Evolutionary conservation across 2,113 vertebrate species (phyloP).

Genomic region (Collichthys lucidus): DNA sequence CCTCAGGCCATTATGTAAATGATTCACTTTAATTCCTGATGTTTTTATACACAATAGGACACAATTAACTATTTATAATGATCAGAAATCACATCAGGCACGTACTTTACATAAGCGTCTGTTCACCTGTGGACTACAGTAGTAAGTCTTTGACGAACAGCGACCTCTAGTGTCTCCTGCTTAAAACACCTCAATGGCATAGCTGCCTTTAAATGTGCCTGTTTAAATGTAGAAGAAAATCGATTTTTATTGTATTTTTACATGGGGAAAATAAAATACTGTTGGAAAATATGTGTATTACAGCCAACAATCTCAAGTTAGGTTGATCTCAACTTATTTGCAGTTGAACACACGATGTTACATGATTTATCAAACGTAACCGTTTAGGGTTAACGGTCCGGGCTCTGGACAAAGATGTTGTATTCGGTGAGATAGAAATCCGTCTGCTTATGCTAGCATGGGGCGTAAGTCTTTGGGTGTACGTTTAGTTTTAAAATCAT

Average conservation of each 20-base stretch:
- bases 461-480: background rate
- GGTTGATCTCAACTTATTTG: background rate
- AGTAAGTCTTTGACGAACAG: slow-evolving; percentile 26
- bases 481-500: background rate
- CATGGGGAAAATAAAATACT: background rate
- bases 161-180: slow-evolving; percentile 55
- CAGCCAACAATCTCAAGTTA: fast-evolving
- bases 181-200: background rate
- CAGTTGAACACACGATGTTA: fast-evolving
- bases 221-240: slow-evolving; percentile 14
- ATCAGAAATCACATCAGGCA: background rate
- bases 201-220: slow-evolving; percentile 56
- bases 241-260: background rate
- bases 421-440: slow-evolving; percentile 46
- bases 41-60: background rate
- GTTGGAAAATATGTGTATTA: background rate
- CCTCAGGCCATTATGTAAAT: background rate
- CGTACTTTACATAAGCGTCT: background rate
- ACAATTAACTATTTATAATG: background rate
- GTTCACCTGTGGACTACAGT: background rate
- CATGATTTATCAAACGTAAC: background rate
- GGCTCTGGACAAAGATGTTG: slow-evolving; percentile 45
- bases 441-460: background rate
- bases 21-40: background rate
- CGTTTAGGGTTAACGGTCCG: slow-evolving; percentile 12